A percentile compares a stretch with the other conserved stretches of the same genome.
These are phyloP conservation scores for Anoura caudifer DNA, from an alignment of 2,113 vertebrate genomes.

Conservation along the genomic window DNA sequence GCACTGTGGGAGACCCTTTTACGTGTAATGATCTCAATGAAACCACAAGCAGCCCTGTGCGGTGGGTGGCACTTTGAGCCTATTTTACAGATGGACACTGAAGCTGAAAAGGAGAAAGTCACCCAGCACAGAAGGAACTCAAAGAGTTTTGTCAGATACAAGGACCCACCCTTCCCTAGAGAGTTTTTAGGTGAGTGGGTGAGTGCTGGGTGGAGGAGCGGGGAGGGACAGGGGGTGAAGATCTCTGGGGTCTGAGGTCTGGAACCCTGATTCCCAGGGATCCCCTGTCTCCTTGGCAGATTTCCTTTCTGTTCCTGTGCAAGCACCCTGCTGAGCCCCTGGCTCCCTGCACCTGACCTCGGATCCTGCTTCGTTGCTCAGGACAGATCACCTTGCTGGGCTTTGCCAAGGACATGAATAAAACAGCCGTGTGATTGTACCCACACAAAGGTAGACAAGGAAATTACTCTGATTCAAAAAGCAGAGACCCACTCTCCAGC, in stretches of 20 bases:
- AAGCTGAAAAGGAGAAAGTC: not conserved
- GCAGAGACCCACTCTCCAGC: constrained; percentile 26
- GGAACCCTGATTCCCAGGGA: not conserved
- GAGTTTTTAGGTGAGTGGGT: not conserved
- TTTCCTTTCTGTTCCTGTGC: not conserved
- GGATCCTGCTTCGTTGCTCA: not conserved
- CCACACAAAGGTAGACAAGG: not conserved
- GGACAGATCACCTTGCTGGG: not conserved
- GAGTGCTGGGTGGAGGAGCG: not conserved
- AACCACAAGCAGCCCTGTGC: not conserved
- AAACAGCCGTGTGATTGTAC: not conserved
- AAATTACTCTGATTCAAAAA: not conserved
- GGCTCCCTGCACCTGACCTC: not conserved
- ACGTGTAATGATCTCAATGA: not conserved
- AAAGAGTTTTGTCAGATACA: not conserved
- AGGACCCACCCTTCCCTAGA: not conserved
- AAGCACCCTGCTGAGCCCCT: not conserved
- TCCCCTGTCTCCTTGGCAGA: not conserved
- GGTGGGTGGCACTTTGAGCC: not conserved
- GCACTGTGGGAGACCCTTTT: not conserved
- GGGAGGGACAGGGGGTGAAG: not conserved
- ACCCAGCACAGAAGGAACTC: not conserved
- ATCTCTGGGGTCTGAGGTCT: not conserved
- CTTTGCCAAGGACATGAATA: not conserved
- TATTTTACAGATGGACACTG: not conserved